Base-by-base conservation (phyloP, 2,113 vertebrate genomes). In the Gopherus evgoodei region DNA sequence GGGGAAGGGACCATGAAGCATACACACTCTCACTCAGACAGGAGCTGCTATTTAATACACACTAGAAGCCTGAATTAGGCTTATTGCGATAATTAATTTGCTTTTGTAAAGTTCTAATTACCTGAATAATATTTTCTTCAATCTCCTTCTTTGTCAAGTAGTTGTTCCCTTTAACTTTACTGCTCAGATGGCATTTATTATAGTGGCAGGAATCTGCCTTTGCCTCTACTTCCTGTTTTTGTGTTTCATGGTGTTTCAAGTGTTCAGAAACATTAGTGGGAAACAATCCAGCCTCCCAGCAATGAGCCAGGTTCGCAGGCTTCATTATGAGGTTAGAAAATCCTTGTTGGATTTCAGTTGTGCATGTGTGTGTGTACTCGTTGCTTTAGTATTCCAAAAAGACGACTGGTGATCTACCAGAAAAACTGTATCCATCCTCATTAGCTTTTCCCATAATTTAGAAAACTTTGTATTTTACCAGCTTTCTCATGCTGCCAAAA, bases 161-260 rank as follows among this genome's bases (percentile, higher is more conserved):
- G 11, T 5, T 0, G 2, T 94, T 96, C 97, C 95, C 95, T 96
- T 98, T 94, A 97, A 98, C 89, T 52, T 13, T 8, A 0, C 29
- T 79, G 53, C 5, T 85, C 98, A 99, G 99, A 99, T 99, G 99
- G 99, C 99, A 21, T 99, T 99, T 97, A 99, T 99, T 94, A 99
- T 99, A 5, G 99, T 99, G 0, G 99, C 99, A 0, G 99, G 99
- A 12, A 99, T 99, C 97, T 99, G 99, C 91, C 98, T 99, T 90
- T 99, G 99, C 79, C 99, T 99, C 84, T 99, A 99, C 97, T 99
- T 99, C 97, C 98, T 99, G 95, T 99, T 99, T 97, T 98, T 99
- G 94, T 99, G 99, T 96, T 99, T 99, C 94, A 99, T 99, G 99
- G 99, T 99, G 38, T 99, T 99, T 95, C 99, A 99, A 97, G 99